phyloP scores from a whole-genome alignment of 1,140 invertebrate genomes.

The Drosophila virilis region DNA sequence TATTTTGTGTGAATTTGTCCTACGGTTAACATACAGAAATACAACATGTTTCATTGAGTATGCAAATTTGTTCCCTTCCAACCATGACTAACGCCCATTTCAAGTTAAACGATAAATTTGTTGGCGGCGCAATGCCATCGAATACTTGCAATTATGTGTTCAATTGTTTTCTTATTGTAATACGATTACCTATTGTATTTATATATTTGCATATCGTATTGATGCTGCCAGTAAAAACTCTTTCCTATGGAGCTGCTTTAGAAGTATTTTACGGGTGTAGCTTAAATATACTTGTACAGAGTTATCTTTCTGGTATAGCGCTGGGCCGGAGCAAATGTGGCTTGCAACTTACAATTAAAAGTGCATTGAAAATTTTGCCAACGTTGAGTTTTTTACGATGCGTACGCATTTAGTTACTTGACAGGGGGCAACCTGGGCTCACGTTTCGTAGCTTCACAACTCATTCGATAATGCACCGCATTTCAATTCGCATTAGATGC shows the following conservation, averaged over 20 bases:
- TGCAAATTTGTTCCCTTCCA: too few relatives aligned
- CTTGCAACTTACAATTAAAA: neutral
- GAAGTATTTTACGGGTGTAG: neutral
- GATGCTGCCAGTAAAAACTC: too few relatives aligned
- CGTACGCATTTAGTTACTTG: constrained; percentile 1
- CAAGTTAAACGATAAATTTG: too few relatives aligned
- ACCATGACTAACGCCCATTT: too few relatives aligned
- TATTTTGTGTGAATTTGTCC: too few relatives aligned
- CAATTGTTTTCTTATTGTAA: neutral
- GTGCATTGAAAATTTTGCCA: constrained; percentile 7
- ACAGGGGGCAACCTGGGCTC: constrained; percentile 3
- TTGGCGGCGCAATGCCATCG: neutral
- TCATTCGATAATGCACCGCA: constrained; percentile 57
- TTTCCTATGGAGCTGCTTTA: neutral
- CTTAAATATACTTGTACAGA: too few relatives aligned
- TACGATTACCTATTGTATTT: neutral
- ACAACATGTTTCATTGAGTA: too few relatives aligned
- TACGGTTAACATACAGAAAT: too few relatives aligned
- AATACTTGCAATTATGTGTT: too few relatives aligned
- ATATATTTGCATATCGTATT: neutral
- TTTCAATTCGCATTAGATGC: constrained; percentile 64
- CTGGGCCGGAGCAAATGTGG: neutral
- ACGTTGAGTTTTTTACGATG: constrained; percentile 22
- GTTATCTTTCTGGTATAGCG: neutral
- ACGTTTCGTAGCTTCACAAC: constrained; percentile 7